phyloP scores from a whole-genome alignment of 2,797 vertebrate genomes.

The Tenualosa ilisha region DNA sequence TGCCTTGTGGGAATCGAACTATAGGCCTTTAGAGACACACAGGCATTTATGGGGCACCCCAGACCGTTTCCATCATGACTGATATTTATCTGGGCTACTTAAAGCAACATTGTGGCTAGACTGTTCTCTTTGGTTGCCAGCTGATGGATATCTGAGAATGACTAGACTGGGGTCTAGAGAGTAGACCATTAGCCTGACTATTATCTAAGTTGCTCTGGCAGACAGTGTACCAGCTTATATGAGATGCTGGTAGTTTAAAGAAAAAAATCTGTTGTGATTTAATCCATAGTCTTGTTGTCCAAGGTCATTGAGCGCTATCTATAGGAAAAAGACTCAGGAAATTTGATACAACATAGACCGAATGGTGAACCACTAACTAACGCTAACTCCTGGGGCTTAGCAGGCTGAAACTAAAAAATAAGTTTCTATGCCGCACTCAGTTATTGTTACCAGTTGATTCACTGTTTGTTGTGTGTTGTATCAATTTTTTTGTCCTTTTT shows the following conservation, averaged over 20 bases:
- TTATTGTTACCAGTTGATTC: too few relatives aligned
- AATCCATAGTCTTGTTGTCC: too few relatives aligned
- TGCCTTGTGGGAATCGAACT: slow-evolving; percentile 19
- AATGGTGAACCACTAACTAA: too few relatives aligned
- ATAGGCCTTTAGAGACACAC: slow-evolving; percentile 27
- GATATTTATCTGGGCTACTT: slow-evolving; percentile 25
- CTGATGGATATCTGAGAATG: slow-evolving; percentile 19
- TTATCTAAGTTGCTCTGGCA: not conserved
- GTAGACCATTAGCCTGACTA: slow-evolving; percentile 17
- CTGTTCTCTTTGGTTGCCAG: not conserved
- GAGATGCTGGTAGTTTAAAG: not conserved
- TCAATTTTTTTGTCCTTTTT: too few relatives aligned
- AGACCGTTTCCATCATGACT: slow-evolving; percentile 34
- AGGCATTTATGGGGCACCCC: slow-evolving; percentile 21
- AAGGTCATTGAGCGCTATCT: too few relatives aligned
- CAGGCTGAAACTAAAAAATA: too few relatives aligned
- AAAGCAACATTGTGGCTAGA: slow-evolving; percentile 19
- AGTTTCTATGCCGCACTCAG: too few relatives aligned
- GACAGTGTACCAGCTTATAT: slow-evolving; percentile 5
- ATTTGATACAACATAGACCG: too few relatives aligned
- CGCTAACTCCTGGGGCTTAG: too few relatives aligned
- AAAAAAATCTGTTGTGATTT: not conserved
- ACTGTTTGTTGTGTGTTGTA: too few relatives aligned
- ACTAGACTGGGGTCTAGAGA: slow-evolving; percentile 11
- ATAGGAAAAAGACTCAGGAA: too few relatives aligned